These are phyloP conservation scores for Orchestia grillus DNA, from an alignment of 1,140 invertebrate genomes.

Conservation along the genomic window DNA sequence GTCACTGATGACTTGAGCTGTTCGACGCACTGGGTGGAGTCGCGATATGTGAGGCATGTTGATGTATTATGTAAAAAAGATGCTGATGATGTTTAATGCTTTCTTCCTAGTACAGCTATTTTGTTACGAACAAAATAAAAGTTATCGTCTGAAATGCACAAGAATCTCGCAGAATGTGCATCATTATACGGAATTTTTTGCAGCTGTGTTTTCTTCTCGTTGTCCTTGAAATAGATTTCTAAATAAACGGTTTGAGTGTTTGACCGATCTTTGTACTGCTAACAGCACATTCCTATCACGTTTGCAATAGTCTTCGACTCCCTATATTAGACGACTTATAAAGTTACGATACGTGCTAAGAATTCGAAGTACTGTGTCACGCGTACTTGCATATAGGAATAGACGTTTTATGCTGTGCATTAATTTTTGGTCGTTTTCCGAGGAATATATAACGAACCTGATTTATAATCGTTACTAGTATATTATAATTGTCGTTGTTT, in stretches of 20 bases:
- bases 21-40: not conserved
- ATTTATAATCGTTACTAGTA: too few species aligned
- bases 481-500: too few species aligned
- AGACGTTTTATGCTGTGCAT: too few species aligned
- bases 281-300: not conserved
- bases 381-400: too few species aligned
- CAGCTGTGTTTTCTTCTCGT: not conserved
- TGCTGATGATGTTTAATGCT: not conserved
- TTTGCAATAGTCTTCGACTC: not conserved
- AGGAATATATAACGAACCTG: too few species aligned
- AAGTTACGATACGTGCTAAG: not conserved
- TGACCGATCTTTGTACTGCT: not conserved
- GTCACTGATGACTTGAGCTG: not conserved
- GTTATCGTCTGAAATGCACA: not conserved
- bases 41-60: too few species aligned
- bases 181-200: not conserved
- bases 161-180: not conserved
- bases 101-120: not conserved
- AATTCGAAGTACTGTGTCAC: too few species aligned
- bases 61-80: not conserved
- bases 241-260: not conserved
- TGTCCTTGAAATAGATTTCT: not conserved
- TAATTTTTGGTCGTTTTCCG: too few species aligned
- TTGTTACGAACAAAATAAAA: not conserved
- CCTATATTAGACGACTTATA: not conserved